Evolutionary conservation across 1,140 invertebrate genomes (phyloP).

Genomic region (Vanessa atalanta): DNA sequence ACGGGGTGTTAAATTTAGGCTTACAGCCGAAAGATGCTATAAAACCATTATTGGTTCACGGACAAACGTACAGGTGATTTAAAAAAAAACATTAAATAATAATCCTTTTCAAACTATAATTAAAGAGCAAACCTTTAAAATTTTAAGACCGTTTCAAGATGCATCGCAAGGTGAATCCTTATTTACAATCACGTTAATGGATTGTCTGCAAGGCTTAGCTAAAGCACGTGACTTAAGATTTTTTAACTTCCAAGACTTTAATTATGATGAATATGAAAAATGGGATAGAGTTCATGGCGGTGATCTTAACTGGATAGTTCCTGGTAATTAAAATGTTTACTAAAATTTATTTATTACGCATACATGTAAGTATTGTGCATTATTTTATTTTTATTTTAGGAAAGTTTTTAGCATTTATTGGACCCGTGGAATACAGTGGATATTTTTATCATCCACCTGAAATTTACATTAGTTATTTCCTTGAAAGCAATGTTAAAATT

Average conservation of each 20-base stretch:
- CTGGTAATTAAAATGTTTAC: constrained; percentile 80
- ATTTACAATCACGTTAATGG: constrained; percentile 91
- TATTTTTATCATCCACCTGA: constrained; percentile 94
- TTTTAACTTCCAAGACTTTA: constrained; percentile 96
- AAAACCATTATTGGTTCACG: constrained; percentile 86
- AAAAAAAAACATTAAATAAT: background rate
- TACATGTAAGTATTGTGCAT: background rate
- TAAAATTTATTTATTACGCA: background rate
- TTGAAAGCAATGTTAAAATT: constrained; percentile 92
- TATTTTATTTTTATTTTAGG: constrained; percentile 40
- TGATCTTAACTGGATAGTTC: constrained; percentile 99
- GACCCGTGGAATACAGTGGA: constrained; percentile 93
- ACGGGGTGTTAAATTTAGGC: constrained; percentile 94
- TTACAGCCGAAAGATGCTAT: constrained; percentile 92
- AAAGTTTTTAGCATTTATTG: constrained; percentile 99
- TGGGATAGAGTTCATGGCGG: constrained; percentile 96
- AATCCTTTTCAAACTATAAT: background rate
- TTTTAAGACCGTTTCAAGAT: constrained; percentile 88
- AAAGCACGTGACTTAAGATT: constrained; percentile 93
- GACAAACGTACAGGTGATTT: constrained; percentile 77
- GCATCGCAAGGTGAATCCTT: constrained; percentile 90
- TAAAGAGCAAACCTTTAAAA: constrained; percentile 1
- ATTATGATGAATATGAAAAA: constrained; percentile 95
- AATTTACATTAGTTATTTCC: constrained; percentile 97
- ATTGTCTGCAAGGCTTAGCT: constrained; percentile 92